These are phyloP conservation scores for Lapara coniferarum DNA, from an alignment of 2,888 invertebrate species.

Conservation along the genomic window DNA sequence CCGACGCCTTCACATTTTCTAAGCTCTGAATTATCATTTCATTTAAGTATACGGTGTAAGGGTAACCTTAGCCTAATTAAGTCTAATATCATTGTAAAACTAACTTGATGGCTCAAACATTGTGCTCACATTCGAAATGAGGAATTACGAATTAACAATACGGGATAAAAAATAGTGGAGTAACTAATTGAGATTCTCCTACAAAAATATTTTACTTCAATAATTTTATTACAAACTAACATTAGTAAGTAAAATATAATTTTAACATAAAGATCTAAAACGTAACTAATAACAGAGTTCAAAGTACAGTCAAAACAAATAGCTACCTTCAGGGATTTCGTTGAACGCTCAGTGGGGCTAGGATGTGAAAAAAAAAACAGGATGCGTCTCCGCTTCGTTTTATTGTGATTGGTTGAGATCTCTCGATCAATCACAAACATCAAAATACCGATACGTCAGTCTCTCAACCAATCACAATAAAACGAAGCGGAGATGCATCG, in stretches of 20 bases:
- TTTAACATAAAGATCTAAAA: constrained; percentile 32
- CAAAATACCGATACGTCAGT: too few species aligned
- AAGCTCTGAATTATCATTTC: constrained; percentile 66
- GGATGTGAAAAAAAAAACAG: too few species aligned
- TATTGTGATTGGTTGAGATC: too few species aligned
- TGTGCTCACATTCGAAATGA: constrained; percentile 56
- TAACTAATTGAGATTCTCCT: constrained; percentile 60
- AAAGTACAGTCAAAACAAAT: constrained; percentile 24
- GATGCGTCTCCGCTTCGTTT: too few species aligned
- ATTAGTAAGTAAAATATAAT: constrained; percentile 38
- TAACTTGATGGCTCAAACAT: constrained; percentile 55
- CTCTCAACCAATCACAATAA: too few species aligned
- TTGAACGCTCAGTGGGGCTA: too few species aligned
- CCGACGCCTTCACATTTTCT: constrained; percentile 56
- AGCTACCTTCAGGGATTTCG: constrained; percentile 13
- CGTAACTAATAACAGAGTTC: constrained; percentile 20
- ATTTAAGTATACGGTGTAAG: constrained; percentile 47
- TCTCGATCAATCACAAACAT: too few species aligned
- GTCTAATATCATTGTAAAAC: constrained; percentile 51
- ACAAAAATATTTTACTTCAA: constrained; percentile 43
- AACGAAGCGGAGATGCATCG: too few species aligned
- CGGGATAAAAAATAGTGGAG: constrained; percentile 56
- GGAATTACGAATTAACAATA: constrained; percentile 36
- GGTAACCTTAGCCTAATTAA: constrained; percentile 41
- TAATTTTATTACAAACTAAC: constrained; percentile 31